Evolutionary conservation across 2,797 vertebrate species (phyloP), one percentile per base, ranked within the genome.

Genomic region (Kryptopterus vitreolus): DNA sequence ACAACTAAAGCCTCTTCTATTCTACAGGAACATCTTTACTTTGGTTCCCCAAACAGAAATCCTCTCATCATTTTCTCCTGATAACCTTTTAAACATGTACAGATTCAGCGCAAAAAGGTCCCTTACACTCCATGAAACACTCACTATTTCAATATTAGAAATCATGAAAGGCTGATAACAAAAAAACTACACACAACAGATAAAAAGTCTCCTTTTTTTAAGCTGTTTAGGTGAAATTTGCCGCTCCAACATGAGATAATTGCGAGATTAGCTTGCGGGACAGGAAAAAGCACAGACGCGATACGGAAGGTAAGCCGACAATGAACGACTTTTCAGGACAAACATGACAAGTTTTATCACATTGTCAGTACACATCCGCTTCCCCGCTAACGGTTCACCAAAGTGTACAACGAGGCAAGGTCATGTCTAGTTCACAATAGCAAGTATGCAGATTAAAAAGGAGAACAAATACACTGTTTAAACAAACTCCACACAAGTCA

Each of bases 261-360:
- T 15, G 13, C 55, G 8, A 73, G 38, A 58, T 76, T 72, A 72
- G 58, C 50, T 20, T 59, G 38, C 57, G 53, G 61, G 78, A 83
- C 31, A 43, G 53, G 22, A 59, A 65, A n/a, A 68, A 55, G 35
- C 22, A 50, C 7, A 59, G 43, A 83, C 75, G n/a, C 73, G 75
- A 78, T 68, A 73, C 9, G 61, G 7, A 68, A 12, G 3, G n/a
- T 31, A 76, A 7, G n/a, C 35, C 43, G 76, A 61, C 35, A 76
- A 50, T 57, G 26, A 33, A 13, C 46, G 5, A 55, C 31, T 65
- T 74, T 75, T 75, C 52, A 57, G 16, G 33, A 69, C 73, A 81
- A 76, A 68, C 61, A 81, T 26, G 9, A 18, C 12, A 66, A 16
- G n/a, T 4, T 57, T 80, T 68, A 68, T 50, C 24, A 24, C 2